A percentile compares a stretch with the other conserved stretches of the same genome.
Conservation (phyloP, 1,140 invertebrate genomes). For the Drosophila triauraria region DNA sequence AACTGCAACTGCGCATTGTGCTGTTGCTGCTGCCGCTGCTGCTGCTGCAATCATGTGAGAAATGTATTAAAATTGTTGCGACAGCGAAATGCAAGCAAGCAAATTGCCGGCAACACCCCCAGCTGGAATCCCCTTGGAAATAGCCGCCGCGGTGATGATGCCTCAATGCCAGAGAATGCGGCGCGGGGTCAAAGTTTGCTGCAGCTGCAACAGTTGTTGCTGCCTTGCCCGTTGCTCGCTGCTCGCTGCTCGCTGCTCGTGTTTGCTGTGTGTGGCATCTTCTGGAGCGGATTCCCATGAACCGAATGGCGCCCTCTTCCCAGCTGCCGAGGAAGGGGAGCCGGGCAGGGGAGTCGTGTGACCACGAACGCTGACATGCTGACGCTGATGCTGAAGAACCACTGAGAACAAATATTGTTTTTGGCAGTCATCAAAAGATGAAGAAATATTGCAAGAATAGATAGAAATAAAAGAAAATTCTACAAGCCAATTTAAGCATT, state of each 20-base stretch:
- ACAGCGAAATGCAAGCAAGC: constrained; percentile 76
- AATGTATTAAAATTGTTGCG: constrained; percentile 76
- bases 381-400: constrained; percentile 46
- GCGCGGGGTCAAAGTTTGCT: constrained; percentile 69
- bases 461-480: too few relatives aligned
- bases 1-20: constrained; percentile 17
- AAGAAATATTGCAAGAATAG: background rate
- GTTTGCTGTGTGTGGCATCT: constrained; percentile 70
- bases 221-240: constrained; percentile 14
- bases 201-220: constrained; percentile 56
- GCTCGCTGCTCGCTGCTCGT: constrained; percentile 20
- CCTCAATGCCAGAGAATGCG: constrained; percentile 62
- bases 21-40: constrained; percentile 23
- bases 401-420: constrained; percentile 5
- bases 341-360: constrained; percentile 46
- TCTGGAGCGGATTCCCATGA: constrained; percentile 74
- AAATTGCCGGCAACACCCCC: constrained; percentile 53
- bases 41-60: constrained; percentile 68
- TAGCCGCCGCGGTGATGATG: constrained; percentile 5
- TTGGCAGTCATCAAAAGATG: background rate
- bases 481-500: too few relatives aligned
- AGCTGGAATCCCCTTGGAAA: background rate
- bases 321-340: constrained; percentile 22
- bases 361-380: constrained; percentile 65
- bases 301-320: constrained; percentile 64